Conservation (phyloP, 64 coral and sea anemone genomes). For the Dendronephthya gigantea region DNA sequence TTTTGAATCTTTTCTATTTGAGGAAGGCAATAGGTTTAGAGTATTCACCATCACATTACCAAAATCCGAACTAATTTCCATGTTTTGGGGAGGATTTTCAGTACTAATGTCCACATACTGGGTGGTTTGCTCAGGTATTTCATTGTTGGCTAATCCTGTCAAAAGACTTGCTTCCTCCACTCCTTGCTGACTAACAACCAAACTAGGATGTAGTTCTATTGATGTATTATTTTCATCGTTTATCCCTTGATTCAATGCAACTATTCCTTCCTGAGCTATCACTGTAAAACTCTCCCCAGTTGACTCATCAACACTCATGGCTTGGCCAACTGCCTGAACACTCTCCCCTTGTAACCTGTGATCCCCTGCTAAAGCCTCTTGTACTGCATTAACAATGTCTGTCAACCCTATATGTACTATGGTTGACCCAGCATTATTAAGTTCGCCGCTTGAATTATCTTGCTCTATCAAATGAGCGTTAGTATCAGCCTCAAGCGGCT, state of each 20-base stretch:
- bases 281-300: neutral
- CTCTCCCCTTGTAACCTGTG: neutral
- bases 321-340: neutral
- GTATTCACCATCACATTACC: neutral
- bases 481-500: neutral
- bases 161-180: neutral
- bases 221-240: neutral
- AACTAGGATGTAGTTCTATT: neutral
- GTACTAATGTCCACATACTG: neutral
- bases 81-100: neutral
- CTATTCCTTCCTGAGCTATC: neutral
- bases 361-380: neutral
- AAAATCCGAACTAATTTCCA: constrained; percentile 4
- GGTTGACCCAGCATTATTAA: neutral
- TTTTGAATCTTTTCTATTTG: neutral
- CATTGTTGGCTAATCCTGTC: neutral
- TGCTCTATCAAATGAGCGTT: neutral
- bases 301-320: neutral
- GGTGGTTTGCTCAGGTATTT: neutral
- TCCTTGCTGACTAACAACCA: neutral
- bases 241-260: neutral
- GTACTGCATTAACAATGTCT: constrained; percentile 2
- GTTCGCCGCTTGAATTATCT: neutral
- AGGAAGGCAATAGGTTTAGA: neutral
- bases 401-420: neutral